Evolutionary conservation across 1,140 invertebrate genomes (phyloP).

Genomic region (Drosophila kohkoa): DNA sequence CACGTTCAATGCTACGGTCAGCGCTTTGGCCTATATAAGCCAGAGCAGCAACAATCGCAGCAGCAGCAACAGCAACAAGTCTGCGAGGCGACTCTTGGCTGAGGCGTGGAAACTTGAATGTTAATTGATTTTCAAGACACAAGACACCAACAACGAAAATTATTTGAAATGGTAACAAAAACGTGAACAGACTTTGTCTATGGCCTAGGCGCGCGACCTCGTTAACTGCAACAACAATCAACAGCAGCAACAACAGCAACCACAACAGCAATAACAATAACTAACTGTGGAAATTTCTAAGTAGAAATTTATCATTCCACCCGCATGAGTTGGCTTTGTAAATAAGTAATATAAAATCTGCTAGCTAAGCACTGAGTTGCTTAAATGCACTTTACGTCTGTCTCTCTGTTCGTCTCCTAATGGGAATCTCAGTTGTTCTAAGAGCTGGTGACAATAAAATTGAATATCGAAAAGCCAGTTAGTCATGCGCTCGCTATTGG

Average conservation of each 20-base stretch:
- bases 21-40: constrained; percentile 36
- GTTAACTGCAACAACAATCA: constrained; percentile 37
- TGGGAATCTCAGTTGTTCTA: no score
- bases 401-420: no score
- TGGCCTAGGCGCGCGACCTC: constrained; percentile 54
- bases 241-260: constrained; percentile 16
- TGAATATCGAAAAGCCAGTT: no score
- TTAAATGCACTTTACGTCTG: no score
- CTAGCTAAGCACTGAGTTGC: no score
- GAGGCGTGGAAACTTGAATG: constrained; percentile 60
- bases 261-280: constrained; percentile 24
- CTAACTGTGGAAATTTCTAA: constrained; percentile 24
- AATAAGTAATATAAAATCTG: no score
- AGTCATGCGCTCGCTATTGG: no score
- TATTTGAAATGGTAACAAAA: constrained; percentile 71
- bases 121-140: constrained; percentile 73
- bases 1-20: constrained; percentile 71
- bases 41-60: constrained; percentile 4
- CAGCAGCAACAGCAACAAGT: constrained; percentile 5
- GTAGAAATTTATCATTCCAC: constrained; percentile 51
- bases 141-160: constrained; percentile 30
- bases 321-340: constrained; percentile 16
- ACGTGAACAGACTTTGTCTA: constrained; percentile 63
- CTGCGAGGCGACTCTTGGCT: neutral
- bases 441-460: no score